Evolutionary conservation across 1,140 invertebrate species (phyloP).

Genomic region (Hydropsyche tenuis): DNA sequence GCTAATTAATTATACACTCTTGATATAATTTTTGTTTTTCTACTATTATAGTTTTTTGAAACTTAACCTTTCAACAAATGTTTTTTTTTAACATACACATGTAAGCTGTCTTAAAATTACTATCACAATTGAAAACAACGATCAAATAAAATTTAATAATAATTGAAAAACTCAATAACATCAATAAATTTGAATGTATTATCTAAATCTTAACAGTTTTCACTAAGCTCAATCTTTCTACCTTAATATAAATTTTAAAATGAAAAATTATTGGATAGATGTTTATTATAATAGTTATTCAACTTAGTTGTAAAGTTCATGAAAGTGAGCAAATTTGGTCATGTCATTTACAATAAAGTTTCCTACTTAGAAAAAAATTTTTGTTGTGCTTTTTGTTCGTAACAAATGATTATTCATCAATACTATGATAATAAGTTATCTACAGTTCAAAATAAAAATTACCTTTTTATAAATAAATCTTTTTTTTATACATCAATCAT

Average conservation of each 20-base stretch:
- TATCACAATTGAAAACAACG: conserved; percentile 26
- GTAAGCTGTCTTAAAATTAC: conserved; percentile 29
- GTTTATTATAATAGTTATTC: neutral
- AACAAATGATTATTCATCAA: neutral
- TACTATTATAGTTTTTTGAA: conserved; percentile 16
- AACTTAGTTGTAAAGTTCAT: conserved; percentile 11
- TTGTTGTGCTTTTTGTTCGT: conserved; percentile 5
- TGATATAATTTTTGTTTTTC: conserved; percentile 13
- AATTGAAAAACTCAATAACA: conserved; percentile 12
- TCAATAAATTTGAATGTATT: conserved; percentile 1
- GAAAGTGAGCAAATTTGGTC: conserved; percentile 24
- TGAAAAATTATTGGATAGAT: no score
- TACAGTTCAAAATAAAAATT: conserved; percentile 3
- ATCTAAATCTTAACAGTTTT: conserved; percentile 17
- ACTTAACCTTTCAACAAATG: conserved; percentile 15
- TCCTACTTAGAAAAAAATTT: conserved; percentile 3
- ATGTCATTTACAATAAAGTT: conserved; percentile 14
- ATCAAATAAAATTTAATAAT: conserved; percentile 3
- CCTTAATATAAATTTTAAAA: neutral
- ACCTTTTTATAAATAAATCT: no score
- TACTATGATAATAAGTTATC: neutral
- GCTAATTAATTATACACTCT: conserved; percentile 29
- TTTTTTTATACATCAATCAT: no score
- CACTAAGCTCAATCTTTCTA: conserved; percentile 24
- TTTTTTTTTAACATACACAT: neutral